Base-by-base conservation (phyloP, 2,888 invertebrate genomes). In the Caenorhabditis japonica region DNA sequence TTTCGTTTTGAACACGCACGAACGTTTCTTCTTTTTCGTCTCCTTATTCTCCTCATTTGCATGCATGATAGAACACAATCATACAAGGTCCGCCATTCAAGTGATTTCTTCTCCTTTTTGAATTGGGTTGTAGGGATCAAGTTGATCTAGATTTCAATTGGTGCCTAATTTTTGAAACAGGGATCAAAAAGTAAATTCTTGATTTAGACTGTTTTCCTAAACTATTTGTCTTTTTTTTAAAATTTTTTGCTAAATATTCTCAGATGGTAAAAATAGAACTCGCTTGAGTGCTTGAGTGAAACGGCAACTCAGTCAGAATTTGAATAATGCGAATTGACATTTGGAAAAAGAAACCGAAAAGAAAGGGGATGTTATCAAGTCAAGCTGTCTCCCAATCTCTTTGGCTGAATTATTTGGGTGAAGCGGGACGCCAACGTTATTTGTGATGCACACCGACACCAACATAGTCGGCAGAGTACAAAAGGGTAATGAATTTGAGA, bases 31-130 rank as follows among this genome's bases (percentile, higher is more conserved):
- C 51, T 58, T 68, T n/a, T n/a, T n/a, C n/a, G n/a, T n/a, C n/a
- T n/a, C n/a, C n/a, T n/a, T n/a, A n/a, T n/a, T n/a, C 25, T 27
- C 25, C 61, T 70, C 61, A 70, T 70, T 70, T 70, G 56, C 47
- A 70, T 70, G 70, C 70, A 70, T 70, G 70, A 61, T 61, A 49
- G 70, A 51, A 70, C 56, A n/a, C 49, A 49, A 59, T 70, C 70
- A 61, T 55, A 61, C 61, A 43, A 70, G 61, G 70, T 61, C 70
- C 70, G 41, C 23, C 51, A 61, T 46, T 56, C 33, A 46, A 44
- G 12, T 49, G 52, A 46, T 68, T 59, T 58, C 46, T n/a, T n/a
- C 49, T 38, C 23, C 23, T 56, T 56, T 34, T 19, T 34, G 27
- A 56, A 34, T 64, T 30, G 30, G 30, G 10, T 17, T 15, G 13